These are phyloP conservation scores for Uria lomvia DNA, from an alignment of 2,113 vertebrate genomes.

Conservation along the genomic window DNA sequence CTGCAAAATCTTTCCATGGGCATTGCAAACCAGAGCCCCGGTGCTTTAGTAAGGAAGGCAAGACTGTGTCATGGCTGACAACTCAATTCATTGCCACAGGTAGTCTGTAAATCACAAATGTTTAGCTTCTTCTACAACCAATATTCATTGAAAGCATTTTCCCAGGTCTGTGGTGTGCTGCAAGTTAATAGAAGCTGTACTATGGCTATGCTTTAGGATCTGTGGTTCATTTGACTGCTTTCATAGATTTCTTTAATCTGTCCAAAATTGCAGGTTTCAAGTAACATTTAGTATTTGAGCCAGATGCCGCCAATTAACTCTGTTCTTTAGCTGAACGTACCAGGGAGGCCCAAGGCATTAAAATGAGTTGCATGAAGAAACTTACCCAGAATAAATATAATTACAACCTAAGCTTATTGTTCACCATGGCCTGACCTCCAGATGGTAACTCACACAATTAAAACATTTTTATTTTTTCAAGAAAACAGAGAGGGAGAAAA, in stretches of 20 bases:
- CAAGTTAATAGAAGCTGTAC: neutral
- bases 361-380: neutral
- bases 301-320: conserved; percentile 39
- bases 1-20: neutral
- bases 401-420: neutral
- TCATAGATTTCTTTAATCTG: conserved; percentile 43
- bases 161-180: neutral
- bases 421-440: neutral
- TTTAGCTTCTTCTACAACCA: neutral
- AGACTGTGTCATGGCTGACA: neutral
- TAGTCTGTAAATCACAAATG: neutral
- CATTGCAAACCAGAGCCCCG: neutral
- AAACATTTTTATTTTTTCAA: neutral
- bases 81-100: neutral
- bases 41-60: neutral
- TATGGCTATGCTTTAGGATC: neutral
- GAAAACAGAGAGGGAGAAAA: neutral
- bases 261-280: conserved; percentile 38
- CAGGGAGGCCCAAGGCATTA: neutral
- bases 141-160: neutral
- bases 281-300: neutral
- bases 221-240: neutral
- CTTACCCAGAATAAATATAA: conserved; percentile 11
- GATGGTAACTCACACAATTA: neutral
- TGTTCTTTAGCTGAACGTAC: neutral